These are phyloP conservation scores for Dicranocentrus wangi DNA, from an alignment of 2,888 invertebrate genomes.

Conservation along the genomic window DNA sequence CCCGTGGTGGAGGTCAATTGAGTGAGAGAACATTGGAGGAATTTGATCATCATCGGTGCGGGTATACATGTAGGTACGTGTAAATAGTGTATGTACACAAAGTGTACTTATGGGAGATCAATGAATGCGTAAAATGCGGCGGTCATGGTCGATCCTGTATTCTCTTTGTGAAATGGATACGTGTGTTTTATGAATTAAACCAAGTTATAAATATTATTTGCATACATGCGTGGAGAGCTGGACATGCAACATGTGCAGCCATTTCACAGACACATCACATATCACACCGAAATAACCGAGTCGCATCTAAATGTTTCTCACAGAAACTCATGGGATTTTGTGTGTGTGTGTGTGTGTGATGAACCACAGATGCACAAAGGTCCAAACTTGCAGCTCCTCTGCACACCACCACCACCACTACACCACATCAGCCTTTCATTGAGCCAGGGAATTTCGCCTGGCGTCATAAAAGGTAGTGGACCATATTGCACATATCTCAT, in stretches of 20 bases:
- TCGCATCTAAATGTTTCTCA: too few relatives aligned
- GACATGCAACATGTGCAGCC: conserved; percentile 64
- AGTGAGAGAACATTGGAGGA: conserved; percentile 38
- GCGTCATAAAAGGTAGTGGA: conserved; percentile 40
- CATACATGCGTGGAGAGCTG: conserved; percentile 51
- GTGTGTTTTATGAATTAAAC: conserved; percentile 24
- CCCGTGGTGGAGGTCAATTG: conserved; percentile 15
- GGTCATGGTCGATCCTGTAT: conserved; percentile 59
- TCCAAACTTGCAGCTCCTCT: too few relatives aligned
- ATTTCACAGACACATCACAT: neutral
- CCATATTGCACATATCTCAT: conserved; percentile 34
- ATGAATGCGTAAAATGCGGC: conserved; percentile 62
- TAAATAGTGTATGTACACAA: neutral
- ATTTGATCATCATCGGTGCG: conserved; percentile 14
- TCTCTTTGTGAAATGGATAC: conserved; percentile 28
- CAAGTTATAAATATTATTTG: conserved; percentile 29
- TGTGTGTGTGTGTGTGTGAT: conserved; percentile 25
- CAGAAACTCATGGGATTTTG: conserved; percentile 5
- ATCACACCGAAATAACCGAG: too few relatives aligned
- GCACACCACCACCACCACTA: too few relatives aligned
- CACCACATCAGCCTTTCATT: too few relatives aligned
- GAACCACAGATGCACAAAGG: neutral
- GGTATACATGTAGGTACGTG: neutral
- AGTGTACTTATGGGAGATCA: conserved; percentile 21
- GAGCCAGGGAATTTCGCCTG: too few relatives aligned